These are phyloP conservation scores for Hylomyscus alleni DNA, from an alignment of 2,797 vertebrate species.

Conservation along the genomic window DNA sequence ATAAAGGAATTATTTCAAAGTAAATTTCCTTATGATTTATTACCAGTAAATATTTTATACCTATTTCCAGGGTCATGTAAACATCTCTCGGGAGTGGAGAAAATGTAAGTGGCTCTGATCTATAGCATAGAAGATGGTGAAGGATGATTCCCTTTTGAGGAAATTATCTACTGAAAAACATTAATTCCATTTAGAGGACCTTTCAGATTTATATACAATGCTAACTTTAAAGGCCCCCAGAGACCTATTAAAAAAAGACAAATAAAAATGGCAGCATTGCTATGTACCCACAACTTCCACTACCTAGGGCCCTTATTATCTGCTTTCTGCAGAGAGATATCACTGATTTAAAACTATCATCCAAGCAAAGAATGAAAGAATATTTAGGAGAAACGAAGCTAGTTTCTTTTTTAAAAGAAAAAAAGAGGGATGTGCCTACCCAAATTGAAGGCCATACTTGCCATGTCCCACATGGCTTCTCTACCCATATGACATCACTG, in stretches of 20 bases:
- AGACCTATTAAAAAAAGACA: background rate
- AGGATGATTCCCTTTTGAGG: conserved; percentile 18
- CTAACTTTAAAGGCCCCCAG: background rate
- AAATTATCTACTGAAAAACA: conserved; percentile 33
- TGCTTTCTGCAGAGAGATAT: conserved; percentile 28
- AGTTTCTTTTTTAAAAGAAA: conserved; percentile 30
- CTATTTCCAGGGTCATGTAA: background rate
- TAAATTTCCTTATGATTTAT: background rate
- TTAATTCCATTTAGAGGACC: conserved; percentile 59
- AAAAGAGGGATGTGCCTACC: background rate
- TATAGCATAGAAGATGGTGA: background rate
- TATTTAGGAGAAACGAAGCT: conserved; percentile 5
- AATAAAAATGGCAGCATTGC: conserved; percentile 39
- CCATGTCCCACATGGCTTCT: background rate
- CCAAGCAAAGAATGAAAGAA: background rate
- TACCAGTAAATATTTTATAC: background rate
- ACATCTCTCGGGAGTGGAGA: background rate
- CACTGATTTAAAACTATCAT: background rate
- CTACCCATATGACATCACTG: background rate
- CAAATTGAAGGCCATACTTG: background rate
- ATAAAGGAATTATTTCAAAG: background rate
- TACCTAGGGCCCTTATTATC: background rate
- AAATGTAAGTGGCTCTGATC: background rate
- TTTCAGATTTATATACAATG: conserved; percentile 30
- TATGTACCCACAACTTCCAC: background rate